Conservation (phyloP, 2,888 invertebrate species). For the Atrina japonica region DNA sequence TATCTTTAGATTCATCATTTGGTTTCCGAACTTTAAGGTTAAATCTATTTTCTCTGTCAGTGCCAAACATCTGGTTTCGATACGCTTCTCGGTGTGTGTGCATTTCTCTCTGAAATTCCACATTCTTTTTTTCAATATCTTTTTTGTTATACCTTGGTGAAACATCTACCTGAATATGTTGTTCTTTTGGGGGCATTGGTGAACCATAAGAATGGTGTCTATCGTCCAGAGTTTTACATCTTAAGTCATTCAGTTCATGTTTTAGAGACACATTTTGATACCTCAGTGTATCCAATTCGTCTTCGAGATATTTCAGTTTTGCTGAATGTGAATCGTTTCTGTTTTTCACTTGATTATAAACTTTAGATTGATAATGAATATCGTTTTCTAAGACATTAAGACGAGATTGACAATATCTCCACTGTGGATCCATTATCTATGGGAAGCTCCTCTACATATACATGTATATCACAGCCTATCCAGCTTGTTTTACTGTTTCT, state of each 20-base stretch:
- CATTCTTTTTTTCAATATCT: constrained; percentile 16
- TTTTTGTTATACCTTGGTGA: constrained; percentile 9
- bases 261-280: neutral
- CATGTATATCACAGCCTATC: no score
- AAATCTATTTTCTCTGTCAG: constrained; percentile 5
- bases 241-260: neutral
- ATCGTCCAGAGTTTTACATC: neutral
- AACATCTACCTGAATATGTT: no score
- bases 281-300: constrained; percentile 7
- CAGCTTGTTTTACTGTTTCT: no score
- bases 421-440: no score
- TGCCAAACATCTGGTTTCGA: constrained; percentile 17
- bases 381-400: constrained; percentile 13
- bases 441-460: no score
- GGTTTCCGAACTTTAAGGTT: neutral
- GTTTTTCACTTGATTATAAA: constrained; percentile 6
- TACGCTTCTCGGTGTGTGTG: constrained; percentile 13
- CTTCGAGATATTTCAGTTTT: constrained; percentile 8
- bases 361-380: constrained; percentile 7
- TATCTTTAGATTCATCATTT: neutral
- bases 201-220: no score
- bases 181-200: no score
- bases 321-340: constrained; percentile 20
- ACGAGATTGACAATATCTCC: constrained; percentile 8
- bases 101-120: constrained; percentile 27